A percentile compares a stretch with the other conserved stretches of the same genome.
phyloP scores from a whole-genome alignment of 1,140 invertebrate species.

The Drosophila albomicans region DNA sequence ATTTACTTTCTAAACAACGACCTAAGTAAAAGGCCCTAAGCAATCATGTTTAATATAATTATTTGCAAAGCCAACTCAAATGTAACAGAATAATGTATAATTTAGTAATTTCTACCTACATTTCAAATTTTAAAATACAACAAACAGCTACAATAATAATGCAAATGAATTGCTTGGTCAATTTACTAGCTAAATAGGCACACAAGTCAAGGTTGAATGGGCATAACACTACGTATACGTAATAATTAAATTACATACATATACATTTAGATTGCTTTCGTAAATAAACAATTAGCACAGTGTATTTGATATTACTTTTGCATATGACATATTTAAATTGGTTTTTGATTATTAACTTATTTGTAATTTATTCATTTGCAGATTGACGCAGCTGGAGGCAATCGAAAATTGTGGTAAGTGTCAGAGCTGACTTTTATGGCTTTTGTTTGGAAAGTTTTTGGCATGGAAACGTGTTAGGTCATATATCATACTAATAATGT shows the following conservation, averaged over 20 bases:
- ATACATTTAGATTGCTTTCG: slow-evolving; percentile 17
- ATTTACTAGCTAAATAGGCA: slow-evolving; percentile 11
- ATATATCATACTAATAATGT: slow-evolving; percentile 35
- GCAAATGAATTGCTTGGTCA: slow-evolving; percentile 28
- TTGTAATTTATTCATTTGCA: slow-evolving; percentile 39
- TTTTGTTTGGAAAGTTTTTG: slow-evolving; percentile 6
- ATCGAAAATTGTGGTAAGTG: slow-evolving; percentile 56
- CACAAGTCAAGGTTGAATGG: slow-evolving; percentile 35
- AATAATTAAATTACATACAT: slow-evolving; percentile 31
- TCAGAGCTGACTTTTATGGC: slow-evolving; percentile 21
- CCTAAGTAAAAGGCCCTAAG: no score
- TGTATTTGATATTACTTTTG: slow-evolving; percentile 25
- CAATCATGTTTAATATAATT: no score
- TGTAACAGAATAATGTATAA: background rate
- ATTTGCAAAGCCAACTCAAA: no score
- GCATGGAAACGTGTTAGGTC: background rate
- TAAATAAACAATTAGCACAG: slow-evolving; percentile 6
- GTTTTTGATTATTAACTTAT: slow-evolving; percentile 24
- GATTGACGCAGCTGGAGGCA: slow-evolving; percentile 32
- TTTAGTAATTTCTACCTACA: background rate
- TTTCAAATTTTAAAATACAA: no score
- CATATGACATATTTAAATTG: slow-evolving; percentile 31
- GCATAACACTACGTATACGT: slow-evolving; percentile 26
- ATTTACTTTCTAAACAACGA: no score
- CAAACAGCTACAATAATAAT: background rate